phyloP scores from a whole-genome alignment of 2,797 vertebrate genomes.

The Hippopotamyrus pictus region DNA sequence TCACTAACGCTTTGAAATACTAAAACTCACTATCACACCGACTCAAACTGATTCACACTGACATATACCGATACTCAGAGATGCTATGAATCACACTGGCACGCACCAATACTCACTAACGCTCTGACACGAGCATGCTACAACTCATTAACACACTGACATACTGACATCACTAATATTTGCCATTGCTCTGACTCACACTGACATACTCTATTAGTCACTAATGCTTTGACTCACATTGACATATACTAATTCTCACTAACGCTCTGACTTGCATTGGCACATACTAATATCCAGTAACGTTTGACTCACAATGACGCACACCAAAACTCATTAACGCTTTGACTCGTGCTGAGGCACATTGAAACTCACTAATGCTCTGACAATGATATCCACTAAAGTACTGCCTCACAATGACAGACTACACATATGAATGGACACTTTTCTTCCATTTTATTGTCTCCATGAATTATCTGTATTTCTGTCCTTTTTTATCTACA shows the following conservation, averaged over 20 bases:
- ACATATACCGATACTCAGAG: neutral
- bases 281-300: neutral
- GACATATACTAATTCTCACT: neutral
- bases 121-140: neutral
- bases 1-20: neutral
- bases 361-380: neutral
- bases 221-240: neutral
- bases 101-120: neutral
- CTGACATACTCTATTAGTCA: neutral
- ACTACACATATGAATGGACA: neutral
- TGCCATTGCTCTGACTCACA: neutral
- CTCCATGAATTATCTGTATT: conserved; percentile 16
- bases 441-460: neutral
- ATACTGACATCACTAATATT: neutral
- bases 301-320: neutral
- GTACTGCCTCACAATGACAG: neutral
- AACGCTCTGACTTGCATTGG: neutral
- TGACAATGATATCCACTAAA: neutral
- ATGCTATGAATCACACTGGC: neutral
- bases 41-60: neutral
- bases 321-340: neutral
- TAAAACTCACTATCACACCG: neutral
- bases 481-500: conserved; percentile 42
- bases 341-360: neutral
- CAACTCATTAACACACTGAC: neutral